Base-by-base conservation (phyloP, 2,888 invertebrate genomes). In the Machimus atricapillus region DNA sequence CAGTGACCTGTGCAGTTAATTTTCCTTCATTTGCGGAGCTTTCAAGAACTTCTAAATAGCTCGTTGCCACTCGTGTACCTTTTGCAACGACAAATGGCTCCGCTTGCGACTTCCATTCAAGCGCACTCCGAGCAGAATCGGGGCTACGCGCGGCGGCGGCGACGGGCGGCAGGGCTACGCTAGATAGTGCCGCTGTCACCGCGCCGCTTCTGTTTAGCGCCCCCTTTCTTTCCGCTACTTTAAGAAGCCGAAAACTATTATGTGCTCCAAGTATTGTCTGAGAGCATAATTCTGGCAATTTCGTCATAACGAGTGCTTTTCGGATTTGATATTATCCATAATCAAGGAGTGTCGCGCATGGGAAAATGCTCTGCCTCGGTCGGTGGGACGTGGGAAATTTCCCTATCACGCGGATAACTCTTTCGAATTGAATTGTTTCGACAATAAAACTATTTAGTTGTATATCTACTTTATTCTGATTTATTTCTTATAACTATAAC, bases 1-100 rank as follows among this genome's bases (percentile, higher is more conserved):
- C 82, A 82, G 58, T 82, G 82, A 82, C 82, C 82, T 82, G 82
- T 66, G 82, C 58, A 82, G 66, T 56, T 82, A 58, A 82, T 58
- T 34, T 82, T 66, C 37, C 82, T 23, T 82, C 82, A 58, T 82
- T 58, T 66, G 37, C 40, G 58, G 66, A 82, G 82, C 82, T 82
- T 82, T 82, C 37, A 82, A 82, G 58, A 82, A 82, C 46, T 37
- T 82, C 66, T 82, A 82, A 81, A 66, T 82, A 82, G 58, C 82
- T 58, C 58, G n/a, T 19, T 66, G 58, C 66, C 66, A 66, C 82
- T 82, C 23, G n/a, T 37, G 58, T 23, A 79, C 79, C 52, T 79
- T 82, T 46, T 66, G 52, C 43, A 79, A 37, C 82, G 40, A 82
- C 31, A 82, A 82, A 82, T 82, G 82, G 40, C 58, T 37, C 66